Evolutionary conservation across 2,113 vertebrate genomes (phyloP), one percentile per base, ranked within the genome.

Genomic region (Callipepla squamata): DNA sequence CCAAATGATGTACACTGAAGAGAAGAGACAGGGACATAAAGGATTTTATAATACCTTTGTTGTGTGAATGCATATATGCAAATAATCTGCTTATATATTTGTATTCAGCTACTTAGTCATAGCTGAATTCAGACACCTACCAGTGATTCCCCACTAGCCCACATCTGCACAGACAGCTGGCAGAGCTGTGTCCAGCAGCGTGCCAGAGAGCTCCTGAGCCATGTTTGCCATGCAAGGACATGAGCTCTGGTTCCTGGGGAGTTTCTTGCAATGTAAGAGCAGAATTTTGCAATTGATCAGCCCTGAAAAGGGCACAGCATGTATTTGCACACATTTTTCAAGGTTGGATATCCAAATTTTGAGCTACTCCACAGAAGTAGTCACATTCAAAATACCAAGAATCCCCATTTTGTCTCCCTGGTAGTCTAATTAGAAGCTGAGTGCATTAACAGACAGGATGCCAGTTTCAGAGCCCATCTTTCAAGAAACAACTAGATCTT

Each of bases 401-500:
- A 81, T 34, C 19, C 48, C 8, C 19, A 5, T 85, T 81, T 79
- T 80, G 22, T 65, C 36, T 81, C 47, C 15, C 22, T 48, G 34
- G 57, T 53, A 91, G 21, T 8, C 36, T 78, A 40, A 59, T 58
- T 82, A 80, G 40, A 32, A 92, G 32, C 19, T 40, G 68, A 47
- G 28, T 48, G 21, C 22, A 7, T 82, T 70, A 79, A 73, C 81
- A 78, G 36, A 38, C 21, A 77, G 48, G 58, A 76, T 85, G 53
- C 48, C 92, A 93, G 38, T 76, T 5, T 13, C 58, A 87, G 58
- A 85, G 87, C 21, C 53, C 61, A 65, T 93, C 65, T 80, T 90
- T 89, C 90, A 85, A 40, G 68, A 89, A 85, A 70, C 25, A 87
- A 62, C 74, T 85, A 57, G 59, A 55, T 92, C 84, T 86, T 91